Percentiles rank a stretch among this genome's conserved stretches.
phyloP scores from a whole-genome alignment of 2,113 vertebrate genomes.

The Salminus brasiliensis region DNA sequence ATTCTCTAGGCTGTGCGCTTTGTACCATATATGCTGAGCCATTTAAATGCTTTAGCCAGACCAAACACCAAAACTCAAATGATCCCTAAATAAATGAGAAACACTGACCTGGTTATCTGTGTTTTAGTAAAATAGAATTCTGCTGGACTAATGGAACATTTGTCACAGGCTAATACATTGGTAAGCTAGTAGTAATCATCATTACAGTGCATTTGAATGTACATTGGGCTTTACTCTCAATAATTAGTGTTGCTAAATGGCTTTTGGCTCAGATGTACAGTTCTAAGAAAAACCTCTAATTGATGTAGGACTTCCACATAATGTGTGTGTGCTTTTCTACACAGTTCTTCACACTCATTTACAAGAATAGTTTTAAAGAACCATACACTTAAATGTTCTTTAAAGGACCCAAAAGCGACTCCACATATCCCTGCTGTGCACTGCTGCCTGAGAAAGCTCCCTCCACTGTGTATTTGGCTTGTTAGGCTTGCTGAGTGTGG shows the following conservation, averaged over 20 bases:
- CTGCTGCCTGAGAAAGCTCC: background rate
- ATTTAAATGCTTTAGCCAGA: background rate
- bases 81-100: background rate
- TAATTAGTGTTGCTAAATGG: background rate
- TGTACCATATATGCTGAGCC: background rate
- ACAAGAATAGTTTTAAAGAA: too few relatives aligned
- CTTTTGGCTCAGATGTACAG: background rate
- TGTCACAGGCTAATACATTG: background rate
- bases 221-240: background rate
- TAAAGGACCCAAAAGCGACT: background rate
- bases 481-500: background rate
- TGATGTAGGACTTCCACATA: too few relatives aligned
- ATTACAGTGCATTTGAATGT: background rate
- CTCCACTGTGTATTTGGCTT: background rate
- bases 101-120: background rate
- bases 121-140: background rate
- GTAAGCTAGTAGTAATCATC: background rate
- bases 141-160: background rate
- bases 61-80: background rate
- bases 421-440: background rate
- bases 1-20: too few relatives aligned
- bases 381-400: too few relatives aligned
- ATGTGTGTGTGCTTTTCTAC: too few relatives aligned
- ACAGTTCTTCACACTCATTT: too few relatives aligned
- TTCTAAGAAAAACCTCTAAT: background rate